A percentile compares a stretch with the other conserved stretches of the same genome.
phyloP scores from a whole-genome alignment of 2,113 vertebrate species.

The Equus quagga region DNA sequence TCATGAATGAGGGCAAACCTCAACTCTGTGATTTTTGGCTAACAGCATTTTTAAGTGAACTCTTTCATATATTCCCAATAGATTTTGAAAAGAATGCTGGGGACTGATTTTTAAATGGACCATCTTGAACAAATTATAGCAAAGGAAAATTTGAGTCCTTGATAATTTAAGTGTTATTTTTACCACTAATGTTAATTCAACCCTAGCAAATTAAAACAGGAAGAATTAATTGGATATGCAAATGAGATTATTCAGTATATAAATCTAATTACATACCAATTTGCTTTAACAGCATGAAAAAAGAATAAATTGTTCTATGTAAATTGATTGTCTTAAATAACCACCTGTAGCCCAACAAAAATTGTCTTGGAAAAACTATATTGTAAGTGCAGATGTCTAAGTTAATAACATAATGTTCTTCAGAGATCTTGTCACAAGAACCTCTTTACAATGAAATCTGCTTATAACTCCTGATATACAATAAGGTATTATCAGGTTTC shows the following conservation, averaged over 20 bases:
- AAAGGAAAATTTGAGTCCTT: constrained; percentile 83
- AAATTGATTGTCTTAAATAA: constrained; percentile 86
- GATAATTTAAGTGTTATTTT: constrained; percentile 88
- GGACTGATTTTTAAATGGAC: constrained; percentile 80
- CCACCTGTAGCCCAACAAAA: constrained; percentile 86
- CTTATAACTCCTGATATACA: neutral
- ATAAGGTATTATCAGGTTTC: neutral
- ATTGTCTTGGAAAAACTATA: constrained; percentile 49
- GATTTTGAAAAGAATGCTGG: constrained; percentile 50
- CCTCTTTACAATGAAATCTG: neutral
- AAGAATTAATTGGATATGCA: constrained; percentile 94
- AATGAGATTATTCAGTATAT: constrained; percentile 93
- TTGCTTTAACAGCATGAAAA: constrained; percentile 90
- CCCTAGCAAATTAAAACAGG: constrained; percentile 91
- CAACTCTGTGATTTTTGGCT: neutral
- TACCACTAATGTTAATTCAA: constrained; percentile 89
- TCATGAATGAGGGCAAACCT: neutral
- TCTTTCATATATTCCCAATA: neutral
- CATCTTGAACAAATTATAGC: constrained; percentile 83
- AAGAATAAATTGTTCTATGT: constrained; percentile 84
- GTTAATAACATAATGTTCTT: constrained; percentile 21
- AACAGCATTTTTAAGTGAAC: neutral
- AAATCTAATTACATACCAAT: constrained; percentile 93
- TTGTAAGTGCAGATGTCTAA: constrained; percentile 40
- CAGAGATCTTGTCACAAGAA: constrained; percentile 9